Percentiles rank a stretch among this genome's conserved stretches.
phyloP scores from a whole-genome alignment of 35 echinoderm and acorn worm species.

The Nesometra sesokonis region DNA sequence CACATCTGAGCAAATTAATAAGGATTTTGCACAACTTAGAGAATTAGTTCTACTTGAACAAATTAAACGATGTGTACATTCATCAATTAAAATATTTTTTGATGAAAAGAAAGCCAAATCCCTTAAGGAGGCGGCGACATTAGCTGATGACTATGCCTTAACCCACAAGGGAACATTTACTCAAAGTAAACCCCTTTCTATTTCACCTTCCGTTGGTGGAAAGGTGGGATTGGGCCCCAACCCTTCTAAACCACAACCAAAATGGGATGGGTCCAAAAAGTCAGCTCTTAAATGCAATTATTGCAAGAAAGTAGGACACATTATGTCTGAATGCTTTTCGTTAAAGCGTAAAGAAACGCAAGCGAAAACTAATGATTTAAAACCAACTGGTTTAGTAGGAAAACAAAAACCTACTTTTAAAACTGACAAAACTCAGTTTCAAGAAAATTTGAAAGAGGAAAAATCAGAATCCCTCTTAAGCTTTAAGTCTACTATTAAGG shows the following conservation, averaged over 20 bases:
- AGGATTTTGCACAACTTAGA: not conserved
- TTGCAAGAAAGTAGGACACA: too few species aligned
- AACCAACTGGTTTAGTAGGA: not conserved
- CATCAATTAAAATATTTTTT: not conserved
- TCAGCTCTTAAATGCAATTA: too few species aligned
- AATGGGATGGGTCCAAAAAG: too few species aligned
- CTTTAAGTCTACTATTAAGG: too few species aligned
- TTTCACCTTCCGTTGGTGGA: not conserved
- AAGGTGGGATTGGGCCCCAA: too few species aligned
- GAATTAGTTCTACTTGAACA: not conserved
- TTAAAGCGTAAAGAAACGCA: not conserved
- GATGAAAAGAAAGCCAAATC: not conserved
- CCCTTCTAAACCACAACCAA: too few species aligned
- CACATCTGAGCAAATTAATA: not conserved
- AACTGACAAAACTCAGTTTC: too few species aligned
- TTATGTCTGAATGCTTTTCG: too few species aligned
- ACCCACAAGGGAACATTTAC: not conserved
- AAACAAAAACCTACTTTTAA: not conserved
- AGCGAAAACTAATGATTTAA: not conserved
- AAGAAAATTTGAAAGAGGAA: too few species aligned
- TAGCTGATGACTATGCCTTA: constrained; percentile 1
- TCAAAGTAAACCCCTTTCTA: not conserved
- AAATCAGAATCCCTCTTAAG: not conserved
- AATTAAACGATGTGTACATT: not conserved
- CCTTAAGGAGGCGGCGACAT: not conserved